These are phyloP conservation scores for Diadromus collaris DNA, from an alignment of 2,888 invertebrate genomes.

Conservation along the genomic window DNA sequence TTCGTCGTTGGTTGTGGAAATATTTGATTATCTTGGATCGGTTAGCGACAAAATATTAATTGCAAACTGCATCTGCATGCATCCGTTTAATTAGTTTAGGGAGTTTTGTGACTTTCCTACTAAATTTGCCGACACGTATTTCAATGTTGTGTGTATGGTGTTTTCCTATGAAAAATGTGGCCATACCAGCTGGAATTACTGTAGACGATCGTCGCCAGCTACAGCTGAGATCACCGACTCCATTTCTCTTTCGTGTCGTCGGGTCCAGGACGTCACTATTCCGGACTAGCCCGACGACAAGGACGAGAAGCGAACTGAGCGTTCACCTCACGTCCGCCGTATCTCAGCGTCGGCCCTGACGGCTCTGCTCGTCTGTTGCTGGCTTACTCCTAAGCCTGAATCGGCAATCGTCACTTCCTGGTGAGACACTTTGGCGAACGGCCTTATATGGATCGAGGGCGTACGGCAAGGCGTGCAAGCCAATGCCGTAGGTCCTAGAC, in stretches of 20 bases:
- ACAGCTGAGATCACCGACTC: conserved; percentile 16
- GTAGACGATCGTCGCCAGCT: conserved; percentile 9
- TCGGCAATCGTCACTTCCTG: conserved; percentile 50
- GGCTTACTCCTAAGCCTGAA: conserved; percentile 42
- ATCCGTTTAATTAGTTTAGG: neutral
- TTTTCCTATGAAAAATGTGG: neutral
- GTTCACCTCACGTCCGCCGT: conserved; percentile 32
- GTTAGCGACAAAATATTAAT: too few relatives aligned
- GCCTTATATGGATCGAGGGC: neutral
- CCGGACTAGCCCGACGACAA: neutral
- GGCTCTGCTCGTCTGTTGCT: conserved; percentile 26
- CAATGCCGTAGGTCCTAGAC: conserved; percentile 7
- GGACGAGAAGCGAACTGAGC: conserved; percentile 7
- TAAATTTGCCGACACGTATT: neutral
- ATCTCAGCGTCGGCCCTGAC: conserved; percentile 23
- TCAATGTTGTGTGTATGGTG: too few relatives aligned
- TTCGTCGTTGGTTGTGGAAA: neutral
- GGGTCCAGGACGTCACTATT: conserved; percentile 14
- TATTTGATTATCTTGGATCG: neutral
- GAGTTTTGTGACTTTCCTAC: neutral
- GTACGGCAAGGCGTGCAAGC: neutral
- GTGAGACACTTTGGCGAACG: conserved; percentile 32
- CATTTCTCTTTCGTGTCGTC: conserved; percentile 27
- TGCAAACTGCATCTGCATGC: neutral
- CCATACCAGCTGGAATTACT: neutral